Percentiles rank a stretch among this genome's conserved stretches.
These are phyloP conservation scores for Psittacus erithacus DNA, from an alignment of 2,113 vertebrate genomes.

Conservation along the genomic window DNA sequence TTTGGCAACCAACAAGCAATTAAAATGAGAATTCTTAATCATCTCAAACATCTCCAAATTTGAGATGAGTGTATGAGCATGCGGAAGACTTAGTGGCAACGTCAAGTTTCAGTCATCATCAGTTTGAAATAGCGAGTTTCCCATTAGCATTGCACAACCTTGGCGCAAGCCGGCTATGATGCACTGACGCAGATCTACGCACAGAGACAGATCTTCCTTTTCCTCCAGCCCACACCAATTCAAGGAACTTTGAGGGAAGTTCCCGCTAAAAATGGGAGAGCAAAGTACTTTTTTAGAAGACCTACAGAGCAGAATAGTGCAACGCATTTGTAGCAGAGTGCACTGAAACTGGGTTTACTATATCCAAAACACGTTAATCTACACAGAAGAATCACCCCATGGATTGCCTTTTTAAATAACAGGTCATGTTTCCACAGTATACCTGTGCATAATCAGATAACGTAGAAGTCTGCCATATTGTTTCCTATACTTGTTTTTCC, in stretches of 20 bases:
- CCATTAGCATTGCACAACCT: not conserved
- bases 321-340: fast-evolving
- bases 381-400: not conserved
- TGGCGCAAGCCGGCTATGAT: fast-evolving
- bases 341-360: not conserved
- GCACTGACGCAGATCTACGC: not conserved
- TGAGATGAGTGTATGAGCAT: not conserved
- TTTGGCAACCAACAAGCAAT: not conserved
- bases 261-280: not conserved
- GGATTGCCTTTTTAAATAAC: fast-evolving
- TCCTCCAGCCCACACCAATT: not conserved
- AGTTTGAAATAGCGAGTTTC: not conserved
- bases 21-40: not conserved
- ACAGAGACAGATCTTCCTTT: not conserved
- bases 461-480: fast-evolving
- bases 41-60: not conserved
- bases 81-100: not conserved
- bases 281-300: not conserved
- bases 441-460: not conserved
- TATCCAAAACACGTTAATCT: not conserved
- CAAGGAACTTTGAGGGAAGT: not conserved
- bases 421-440: fast-evolving
- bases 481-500: not conserved
- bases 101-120: not conserved
- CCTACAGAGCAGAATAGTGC: fast-evolving